Base-by-base conservation (phyloP, 2,888 invertebrate species). In the Mythimna lalbum region DNA sequence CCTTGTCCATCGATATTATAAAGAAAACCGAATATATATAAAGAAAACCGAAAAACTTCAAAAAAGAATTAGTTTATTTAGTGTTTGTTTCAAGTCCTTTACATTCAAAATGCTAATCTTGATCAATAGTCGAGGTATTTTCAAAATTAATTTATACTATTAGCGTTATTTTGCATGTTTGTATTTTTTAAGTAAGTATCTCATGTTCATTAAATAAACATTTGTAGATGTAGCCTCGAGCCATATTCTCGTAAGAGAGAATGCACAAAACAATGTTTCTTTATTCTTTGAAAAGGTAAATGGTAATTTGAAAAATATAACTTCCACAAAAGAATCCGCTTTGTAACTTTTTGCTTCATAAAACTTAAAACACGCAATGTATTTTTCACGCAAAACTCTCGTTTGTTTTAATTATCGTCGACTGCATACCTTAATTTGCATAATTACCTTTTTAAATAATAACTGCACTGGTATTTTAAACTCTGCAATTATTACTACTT, bases 371-470 rank as follows among this genome's bases (percentile, higher is more conserved):
- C 70, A 78, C 50, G 81, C 78, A 55, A 76, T 67, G 69, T 68
- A 62, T 67, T 63, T 62, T 66, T 49, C 78, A 73, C 64, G 81
- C 77, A 70, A 81, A 27, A 55, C 55, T 50, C 63, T 33, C 77
- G 49, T 70, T 70, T 43, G 49, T 53, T 61, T 56, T 81, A 63
- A 69, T 65, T 76, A 60, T 56, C 47, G 55, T 39, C 21, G 27
- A 21, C 31, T 65, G 61, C 43, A 63, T 36, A 57, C 43, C n/a
- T 66, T 67, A 7, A 81, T 81, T 78, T 81, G 63, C 81, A 78
- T 81, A 81, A 81, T 81, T 81, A 81, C 71, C 61, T 70, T 76
- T 75, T 71, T 31, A 62, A 65, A 67, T 65, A 67, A 55, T 52
- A 76, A 66, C 39, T 63, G 63, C n/a, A 52, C 60, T 66, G 21